Conservation (phyloP, 1,140 invertebrate genomes). For the Wiebesia pumilae region DNA sequence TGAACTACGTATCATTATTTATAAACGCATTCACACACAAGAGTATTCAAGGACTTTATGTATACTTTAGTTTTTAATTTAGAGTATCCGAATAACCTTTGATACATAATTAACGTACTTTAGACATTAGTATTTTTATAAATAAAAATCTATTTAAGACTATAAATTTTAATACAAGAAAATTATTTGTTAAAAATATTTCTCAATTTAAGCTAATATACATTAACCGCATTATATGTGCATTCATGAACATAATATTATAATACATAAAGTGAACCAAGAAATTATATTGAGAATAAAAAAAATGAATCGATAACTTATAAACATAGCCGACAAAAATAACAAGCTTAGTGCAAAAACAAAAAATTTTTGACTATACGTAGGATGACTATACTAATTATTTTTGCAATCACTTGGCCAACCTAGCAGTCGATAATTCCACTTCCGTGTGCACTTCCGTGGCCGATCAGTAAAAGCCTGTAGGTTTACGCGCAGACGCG, state of each 20-base stretch:
- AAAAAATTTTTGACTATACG: neutral
- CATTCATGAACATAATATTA: neutral
- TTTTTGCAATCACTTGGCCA: conserved; percentile 22
- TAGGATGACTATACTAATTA: conserved; percentile 2
- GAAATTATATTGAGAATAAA: neutral
- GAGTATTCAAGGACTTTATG: too few species aligned
- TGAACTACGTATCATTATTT: too few species aligned
- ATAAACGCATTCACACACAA: too few species aligned
- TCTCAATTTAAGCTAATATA: too few species aligned
- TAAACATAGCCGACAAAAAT: neutral
- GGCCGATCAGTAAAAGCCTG: conserved; percentile 46
- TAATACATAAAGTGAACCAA: neutral
- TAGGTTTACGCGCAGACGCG: conserved; percentile 47
- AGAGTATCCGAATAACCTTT: too few species aligned
- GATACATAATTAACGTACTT: too few species aligned
- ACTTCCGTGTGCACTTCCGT: conserved; percentile 15
- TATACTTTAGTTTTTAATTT: too few species aligned
- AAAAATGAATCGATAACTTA: neutral
- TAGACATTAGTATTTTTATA: too few species aligned
- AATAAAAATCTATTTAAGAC: too few species aligned
- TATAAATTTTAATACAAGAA: too few species aligned
- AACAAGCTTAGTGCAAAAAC: neutral
- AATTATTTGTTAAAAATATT: too few species aligned
- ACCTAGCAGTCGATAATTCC: conserved; percentile 44
- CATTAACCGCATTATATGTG: neutral